Base-by-base conservation (phyloP, 2,797 vertebrate genomes). In the Mormyrus proboscirostris region DNA sequence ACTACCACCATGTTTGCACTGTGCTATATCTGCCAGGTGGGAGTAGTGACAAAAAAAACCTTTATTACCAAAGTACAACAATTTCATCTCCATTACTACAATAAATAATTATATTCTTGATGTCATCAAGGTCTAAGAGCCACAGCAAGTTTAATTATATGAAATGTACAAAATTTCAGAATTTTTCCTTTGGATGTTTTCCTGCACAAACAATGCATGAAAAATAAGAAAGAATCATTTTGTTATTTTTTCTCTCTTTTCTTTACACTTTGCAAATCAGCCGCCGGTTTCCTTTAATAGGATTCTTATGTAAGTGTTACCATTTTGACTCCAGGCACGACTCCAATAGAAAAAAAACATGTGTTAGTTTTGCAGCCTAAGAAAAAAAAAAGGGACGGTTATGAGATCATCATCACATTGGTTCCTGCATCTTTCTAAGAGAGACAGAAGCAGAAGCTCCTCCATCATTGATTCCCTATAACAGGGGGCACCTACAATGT, bases 271-370 rank as follows among this genome's bases (percentile, higher is more conserved):
- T 79, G 73, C 38, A 79, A 79, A 79, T 79, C 73, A 79, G 38
- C 73, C 19, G 14, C 16, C 38, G 5, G 73, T 44, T 7, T 79
- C 73, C n/a, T 79, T 41, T 79, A 79, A 79, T 79, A 79, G 73
- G 73, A 44, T 79, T 44, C 73, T 79, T 79, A 79, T 79, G 38
- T 79, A 79, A 79, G 73, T 44, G 73, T n/a, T 79, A 79, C 73
- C 38, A n/a, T 79, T 79, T 44, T 79, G 73, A 79, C 73, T 79
- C 14, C 14, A 79, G 73, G 73, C 73, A 41, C 73, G 16, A 79
- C 38, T 79, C 73, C 73, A 79, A 79, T 6, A 79, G 41, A 79
- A 79, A 76, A 69, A 41, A 79, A 79, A 41, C 69, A 76, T 19
- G 33, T 79, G 73, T 44, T 79, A 79, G 14, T 79, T 79, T 79